Percentiles rank a stretch among this genome's conserved stretches.
These are phyloP conservation scores for Galaxias olidus DNA, from an alignment of 2,797 vertebrate genomes.

Conservation along the genomic window DNA sequence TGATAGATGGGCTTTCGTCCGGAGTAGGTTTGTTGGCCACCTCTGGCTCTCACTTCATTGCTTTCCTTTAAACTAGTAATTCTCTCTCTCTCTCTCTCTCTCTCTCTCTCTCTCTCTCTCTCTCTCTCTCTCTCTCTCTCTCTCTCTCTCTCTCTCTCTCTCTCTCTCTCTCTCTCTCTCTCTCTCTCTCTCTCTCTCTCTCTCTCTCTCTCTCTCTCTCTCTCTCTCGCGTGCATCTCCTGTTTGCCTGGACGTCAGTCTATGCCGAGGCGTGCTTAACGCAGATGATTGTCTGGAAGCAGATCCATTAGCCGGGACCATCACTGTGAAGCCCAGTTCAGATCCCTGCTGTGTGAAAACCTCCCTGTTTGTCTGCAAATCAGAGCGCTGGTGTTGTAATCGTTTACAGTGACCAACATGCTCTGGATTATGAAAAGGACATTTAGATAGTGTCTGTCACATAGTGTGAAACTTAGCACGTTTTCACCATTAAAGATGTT, in stretches of 20 bases:
- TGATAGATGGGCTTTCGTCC: slow-evolving; percentile 49
- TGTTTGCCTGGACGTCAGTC: slow-evolving; percentile 30
- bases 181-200: neutral
- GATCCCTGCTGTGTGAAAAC: neutral
- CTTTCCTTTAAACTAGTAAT: slow-evolving; percentile 1
- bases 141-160: neutral
- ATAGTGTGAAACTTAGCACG: slow-evolving; percentile 62
- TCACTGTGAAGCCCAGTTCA: neutral
- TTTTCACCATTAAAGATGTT: slow-evolving; percentile 41
- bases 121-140: neutral
- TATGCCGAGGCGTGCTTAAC: slow-evolving; percentile 25
- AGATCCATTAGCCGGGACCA: slow-evolving; percentile 14
- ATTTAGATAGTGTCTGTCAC: no score
- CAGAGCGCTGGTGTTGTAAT: no score
- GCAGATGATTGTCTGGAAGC: slow-evolving; percentile 29
- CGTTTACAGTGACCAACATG: no score
- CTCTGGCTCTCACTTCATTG: slow-evolving; percentile 29
- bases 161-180: neutral
- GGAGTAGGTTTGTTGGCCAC: slow-evolving; percentile 35
- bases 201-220: neutral
- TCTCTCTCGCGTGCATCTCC: slow-evolving; percentile 14
- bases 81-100: neutral
- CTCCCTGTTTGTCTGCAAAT: no score
- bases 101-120: neutral
- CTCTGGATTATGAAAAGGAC: no score